Percentiles rank a stretch among this genome's conserved stretches.
These are phyloP conservation scores for Willowsia nigromaculata DNA, from an alignment of 2,888 invertebrate genomes.

Conservation along the genomic window DNA sequence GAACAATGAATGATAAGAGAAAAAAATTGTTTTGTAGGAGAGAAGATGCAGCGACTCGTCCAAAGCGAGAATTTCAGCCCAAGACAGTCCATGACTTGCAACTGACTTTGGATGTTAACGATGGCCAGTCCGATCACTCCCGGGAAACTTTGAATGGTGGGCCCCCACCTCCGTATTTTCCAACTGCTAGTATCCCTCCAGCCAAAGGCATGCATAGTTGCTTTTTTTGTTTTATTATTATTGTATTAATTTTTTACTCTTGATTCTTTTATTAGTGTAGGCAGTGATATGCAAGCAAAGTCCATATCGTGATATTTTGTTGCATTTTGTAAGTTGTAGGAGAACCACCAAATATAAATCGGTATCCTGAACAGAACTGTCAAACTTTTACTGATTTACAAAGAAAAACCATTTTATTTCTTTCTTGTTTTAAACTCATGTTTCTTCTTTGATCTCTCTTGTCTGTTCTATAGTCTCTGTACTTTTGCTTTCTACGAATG, in stretches of 20 bases:
- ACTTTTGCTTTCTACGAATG: background rate
- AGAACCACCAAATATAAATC: background rate
- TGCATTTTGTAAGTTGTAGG: slow-evolving; percentile 17
- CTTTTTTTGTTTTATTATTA: slow-evolving; percentile 69
- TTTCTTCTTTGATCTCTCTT: background rate
- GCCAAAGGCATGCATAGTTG: slow-evolving; percentile 73
- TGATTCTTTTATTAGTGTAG: background rate
- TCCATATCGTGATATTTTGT: slow-evolving; percentile 13
- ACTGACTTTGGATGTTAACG: slow-evolving; percentile 81
- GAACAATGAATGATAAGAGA: background rate
- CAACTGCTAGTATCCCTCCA: slow-evolving; percentile 77
- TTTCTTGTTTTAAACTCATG: background rate
- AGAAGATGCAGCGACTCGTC: slow-evolving; percentile 93
- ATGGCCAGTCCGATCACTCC: slow-evolving; percentile 74
- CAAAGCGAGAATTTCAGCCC: slow-evolving; percentile 94
- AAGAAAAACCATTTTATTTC: background rate
- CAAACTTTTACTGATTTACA: background rate
- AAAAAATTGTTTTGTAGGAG: slow-evolving; percentile 83
- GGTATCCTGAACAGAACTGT: background rate
- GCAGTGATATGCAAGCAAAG: slow-evolving; percentile 12
- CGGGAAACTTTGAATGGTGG: slow-evolving; percentile 86
- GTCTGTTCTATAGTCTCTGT: too few species aligned
- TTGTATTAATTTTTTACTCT: slow-evolving; percentile 42
- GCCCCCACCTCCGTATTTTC: slow-evolving; percentile 80
- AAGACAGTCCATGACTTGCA: slow-evolving; percentile 93